Evolutionary conservation across 1,140 invertebrate species (phyloP), one percentile per base, ranked within the genome.

Genomic region (Ruditapes philippinarum): DNA sequence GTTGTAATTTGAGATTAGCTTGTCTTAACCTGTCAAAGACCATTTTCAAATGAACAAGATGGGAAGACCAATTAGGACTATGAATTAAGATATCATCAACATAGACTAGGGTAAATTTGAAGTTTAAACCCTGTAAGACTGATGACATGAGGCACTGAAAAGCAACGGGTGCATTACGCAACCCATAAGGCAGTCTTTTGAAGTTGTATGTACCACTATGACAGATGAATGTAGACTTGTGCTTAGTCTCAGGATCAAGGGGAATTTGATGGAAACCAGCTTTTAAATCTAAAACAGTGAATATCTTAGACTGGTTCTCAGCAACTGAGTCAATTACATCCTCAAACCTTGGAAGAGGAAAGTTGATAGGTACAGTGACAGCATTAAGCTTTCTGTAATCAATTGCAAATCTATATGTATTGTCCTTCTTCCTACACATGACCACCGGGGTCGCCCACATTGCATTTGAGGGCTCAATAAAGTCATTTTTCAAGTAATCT

Each of bases 191-290:
- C 12, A 92, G 28, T 0, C 68, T 33, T 25, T 91, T 88, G 42
- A 81, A 91, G 14, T 88, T 33, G 62, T 80, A 90, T 0, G 60
- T 38, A 0, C 90, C 90, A 11, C 89, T 33, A 28, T 82, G 91
- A 1, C 84, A 84, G n/a, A 90, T 84, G 28, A 91, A 92, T 0
- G 91, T 84, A 25, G 90, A 42, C 40, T 91, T 91, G 36, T 91
- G 74, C 54, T 85, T 88, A 1, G 91, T 89, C n/a, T 83, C 51
- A 5, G 83, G 74, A 73, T 90, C 85, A n/a, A 91, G 28, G 5
- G 80, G 84, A 14, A 91, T 86, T 42, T 92, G 91, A 65, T 83
- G 89, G 36, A 90, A 91, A 31, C 42, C 91, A 4, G 28, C 36
- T 7, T 31, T 17, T 31, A 92, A 81, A 81, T 93, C 92, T 19